Base-by-base conservation (phyloP, 2,113 vertebrate genomes). In the Cottus gobio region DNA sequence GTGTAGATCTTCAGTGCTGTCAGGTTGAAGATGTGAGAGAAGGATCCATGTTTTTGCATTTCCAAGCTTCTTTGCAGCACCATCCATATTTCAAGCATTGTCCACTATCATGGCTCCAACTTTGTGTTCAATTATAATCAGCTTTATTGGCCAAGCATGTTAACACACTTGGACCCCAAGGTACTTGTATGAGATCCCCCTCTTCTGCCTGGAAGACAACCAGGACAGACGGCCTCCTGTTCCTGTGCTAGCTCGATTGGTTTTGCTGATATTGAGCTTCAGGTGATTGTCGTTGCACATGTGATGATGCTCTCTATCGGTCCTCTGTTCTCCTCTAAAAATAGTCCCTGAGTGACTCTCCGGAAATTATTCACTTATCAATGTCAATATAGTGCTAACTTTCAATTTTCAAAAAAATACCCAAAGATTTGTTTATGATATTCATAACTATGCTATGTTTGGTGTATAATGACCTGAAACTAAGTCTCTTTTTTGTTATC, bases 271-370 rank as follows among this genome's bases (percentile, higher is more conserved):
- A 24, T 64, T 64, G 61, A 39, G 34, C 61, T 63, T 63, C 61
- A 63, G 61, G 34, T 63, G 61, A 63, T 39, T 63, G 20, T 13
- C 11, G 34, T 63, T 63, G 60, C 60, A 36, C 60, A 62, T 62
- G 60, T 36, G 34, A 62, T 13, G 10, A 37, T 37, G 60, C 60
- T 62, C 60, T 62, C 60, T 62, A 62, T 62, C 34, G 6, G 60
- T 37, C 60, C 60, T 62, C 60, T 37, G 60, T 62, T 5, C 8
- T 61, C 26, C 31, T 37, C 20, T 62, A 62, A 62, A 37, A 22
- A 62, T n/a, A 62, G 60, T 61, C 30, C 4, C 10, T 12, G 12
- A 36, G 58, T 22, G 58, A 22, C 58, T 34, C 9, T 61, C 30
- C 22, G 30, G 60, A 62, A 30, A 58, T 58, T 16, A 18, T 30